Conservation (phyloP, 2,888 invertebrate genomes). For the Anoplius nigerrimus region DNA sequence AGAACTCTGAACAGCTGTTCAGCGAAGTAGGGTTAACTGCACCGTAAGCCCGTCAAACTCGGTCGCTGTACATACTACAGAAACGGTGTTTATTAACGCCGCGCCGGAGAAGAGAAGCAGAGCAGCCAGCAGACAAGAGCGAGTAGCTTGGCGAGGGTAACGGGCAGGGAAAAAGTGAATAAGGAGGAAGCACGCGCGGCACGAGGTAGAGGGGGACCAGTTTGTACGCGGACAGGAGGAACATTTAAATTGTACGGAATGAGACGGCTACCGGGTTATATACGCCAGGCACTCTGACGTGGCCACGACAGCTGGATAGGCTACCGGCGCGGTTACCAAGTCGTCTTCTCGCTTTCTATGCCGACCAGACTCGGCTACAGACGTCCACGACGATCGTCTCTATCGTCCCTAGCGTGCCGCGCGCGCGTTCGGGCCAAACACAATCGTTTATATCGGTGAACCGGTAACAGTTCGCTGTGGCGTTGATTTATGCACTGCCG, state of each 20-base stretch:
- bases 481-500: conserved; percentile 60
- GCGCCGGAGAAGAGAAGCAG: not conserved
- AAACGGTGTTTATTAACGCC: too few relatives aligned
- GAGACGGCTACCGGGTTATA: conserved; percentile 32
- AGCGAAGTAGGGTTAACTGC: too few relatives aligned
- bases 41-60: too few relatives aligned
- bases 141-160: not conserved
- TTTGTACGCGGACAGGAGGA: conserved; percentile 35
- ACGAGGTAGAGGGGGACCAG: conserved; percentile 9
- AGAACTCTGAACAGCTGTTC: too few relatives aligned
- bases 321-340: conserved; percentile 29
- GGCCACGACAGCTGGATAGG: conserved; percentile 54
- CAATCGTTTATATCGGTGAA: conserved; percentile 52
- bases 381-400: not conserved
- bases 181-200: not conserved
- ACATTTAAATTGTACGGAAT: conserved; percentile 41
- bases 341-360: conserved; percentile 34
- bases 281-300: conserved; percentile 45
- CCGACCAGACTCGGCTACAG: conserved; percentile 21
- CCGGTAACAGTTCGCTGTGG: conserved; percentile 45
- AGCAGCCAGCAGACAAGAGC: not conserved
- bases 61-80: too few relatives aligned
- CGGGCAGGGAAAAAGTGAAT: not conserved
- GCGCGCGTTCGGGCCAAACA: conserved; percentile 33
- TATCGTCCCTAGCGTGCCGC: too few relatives aligned